Evolutionary conservation across 1,140 invertebrate species (phyloP), one percentile per base, ranked within the genome.

Genomic region (Tribolium madens): DNA sequence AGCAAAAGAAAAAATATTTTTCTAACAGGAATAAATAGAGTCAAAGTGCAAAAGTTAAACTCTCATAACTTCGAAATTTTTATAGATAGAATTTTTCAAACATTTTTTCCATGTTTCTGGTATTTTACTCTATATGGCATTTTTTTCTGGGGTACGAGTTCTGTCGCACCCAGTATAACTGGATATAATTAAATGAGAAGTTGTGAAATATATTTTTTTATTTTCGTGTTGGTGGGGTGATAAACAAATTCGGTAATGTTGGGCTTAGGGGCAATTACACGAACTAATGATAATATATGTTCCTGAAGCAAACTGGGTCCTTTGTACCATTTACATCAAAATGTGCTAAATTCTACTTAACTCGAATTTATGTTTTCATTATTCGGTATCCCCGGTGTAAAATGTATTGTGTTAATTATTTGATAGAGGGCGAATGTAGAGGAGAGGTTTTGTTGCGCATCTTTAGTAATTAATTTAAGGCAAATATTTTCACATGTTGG

Each of bases 391-490:
- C 52, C 52, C 15, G 10, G 50, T 57, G 52, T 57, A 57, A 57
- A 57, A 57, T 57, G 52, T 57, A 57, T 57, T 57, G 52, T 57
- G 52, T 57, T 57, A 57, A 57, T 57, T 57, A 57, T 57, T 57
- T 57, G 52, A 57, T 57, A 57, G 15, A 21, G 52, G 15, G 6
- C 2, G 52, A 57, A 57, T 21, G 17, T 15, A 17, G 52, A 57
- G 14, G 52, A 52, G 21, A 57, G 17, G 17, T 21, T 17, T 57
- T 21, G 10, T 21, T 15, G 50, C n/a, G 7, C 50, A 52, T 52
- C 50, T 52, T 52, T 18, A 3, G 14, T 18, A 57, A 57, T 57
- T 57, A 17, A 57, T 21, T 57, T 57, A 9, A 42, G 36, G 17
- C 14, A 57, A 18, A 57, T 18, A 57, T 57, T 57, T n/a, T 57